phyloP scores from a whole-genome alignment of 2,797 vertebrate genomes.

The Parotocinclus haroldoi region DNA sequence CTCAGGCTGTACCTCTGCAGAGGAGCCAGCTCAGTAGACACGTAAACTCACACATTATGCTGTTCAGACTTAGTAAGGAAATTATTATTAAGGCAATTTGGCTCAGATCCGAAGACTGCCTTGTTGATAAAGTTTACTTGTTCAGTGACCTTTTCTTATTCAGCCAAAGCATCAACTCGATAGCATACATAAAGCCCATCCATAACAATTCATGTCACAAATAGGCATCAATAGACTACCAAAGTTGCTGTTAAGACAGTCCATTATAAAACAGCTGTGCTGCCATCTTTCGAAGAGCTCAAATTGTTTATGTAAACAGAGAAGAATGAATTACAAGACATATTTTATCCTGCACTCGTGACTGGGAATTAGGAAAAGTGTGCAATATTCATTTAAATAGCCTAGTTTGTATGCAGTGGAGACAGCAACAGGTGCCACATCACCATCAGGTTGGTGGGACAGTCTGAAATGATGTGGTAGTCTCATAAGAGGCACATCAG shows the following conservation, averaged over 20 bases:
- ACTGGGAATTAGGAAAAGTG: background rate
- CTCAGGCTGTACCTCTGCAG: too few species aligned
- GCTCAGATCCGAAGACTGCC: constrained; percentile 19
- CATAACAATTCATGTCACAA: constrained; percentile 55
- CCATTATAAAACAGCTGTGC: constrained; percentile 14
- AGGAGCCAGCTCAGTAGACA: too few species aligned
- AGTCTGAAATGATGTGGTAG: too few species aligned
- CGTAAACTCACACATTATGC: too few species aligned
- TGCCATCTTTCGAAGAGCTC: constrained; percentile 13
- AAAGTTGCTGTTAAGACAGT: constrained; percentile 1
- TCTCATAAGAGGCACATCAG: too few species aligned
- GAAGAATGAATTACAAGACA: constrained; percentile 29
- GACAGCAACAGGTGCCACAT: too few species aligned
- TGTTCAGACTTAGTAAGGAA: too few species aligned
- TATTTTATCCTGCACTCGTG: background rate
- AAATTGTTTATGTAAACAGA: constrained; percentile 37
- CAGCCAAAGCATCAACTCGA: constrained; percentile 50
- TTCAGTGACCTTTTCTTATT: constrained; percentile 30
- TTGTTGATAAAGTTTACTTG: background rate
- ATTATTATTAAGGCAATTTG: constrained; percentile 30
- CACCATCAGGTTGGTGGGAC: too few species aligned
- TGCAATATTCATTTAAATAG: background rate
- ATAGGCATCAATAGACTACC: constrained; percentile 67
- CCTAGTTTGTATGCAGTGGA: background rate
- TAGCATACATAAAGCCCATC: constrained; percentile 61